phyloP scores from a whole-genome alignment of 2,113 vertebrate species.

The Corythornis vintsioides region DNA sequence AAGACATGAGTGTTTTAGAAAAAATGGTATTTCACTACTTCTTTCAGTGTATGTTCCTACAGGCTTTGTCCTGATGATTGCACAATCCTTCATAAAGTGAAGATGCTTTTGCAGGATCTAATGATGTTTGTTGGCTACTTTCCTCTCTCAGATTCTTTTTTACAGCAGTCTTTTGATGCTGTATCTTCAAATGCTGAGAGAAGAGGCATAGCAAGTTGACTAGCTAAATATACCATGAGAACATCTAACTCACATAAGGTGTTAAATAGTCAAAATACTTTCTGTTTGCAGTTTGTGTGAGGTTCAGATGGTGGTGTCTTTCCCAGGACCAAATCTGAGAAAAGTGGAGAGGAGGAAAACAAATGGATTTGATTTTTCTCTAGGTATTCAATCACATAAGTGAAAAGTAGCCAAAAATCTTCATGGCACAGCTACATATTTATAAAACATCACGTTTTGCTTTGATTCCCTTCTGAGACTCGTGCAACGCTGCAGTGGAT shows the following conservation, averaged over 20 bases:
- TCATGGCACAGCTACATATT: neutral
- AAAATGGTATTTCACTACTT: constrained; percentile 18
- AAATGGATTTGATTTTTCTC: neutral
- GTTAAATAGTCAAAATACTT: constrained; percentile 7
- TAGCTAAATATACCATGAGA: neutral
- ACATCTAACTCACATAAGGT: neutral
- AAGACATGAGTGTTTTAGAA: neutral
- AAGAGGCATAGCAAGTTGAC: neutral
- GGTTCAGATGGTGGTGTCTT: neutral
- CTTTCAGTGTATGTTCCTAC: constrained; percentile 2
- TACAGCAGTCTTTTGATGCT: neutral
- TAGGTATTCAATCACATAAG: neutral
- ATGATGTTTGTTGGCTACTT: neutral
- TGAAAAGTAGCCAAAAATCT: neutral
- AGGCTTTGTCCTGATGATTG: neutral
- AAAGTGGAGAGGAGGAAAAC: neutral
- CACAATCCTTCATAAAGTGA: neutral
- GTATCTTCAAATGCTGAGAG: neutral
- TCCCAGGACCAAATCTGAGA: neutral
- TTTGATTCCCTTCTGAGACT: neutral
- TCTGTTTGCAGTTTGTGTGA: neutral
- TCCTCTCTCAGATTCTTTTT: neutral
- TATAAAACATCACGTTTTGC: neutral
- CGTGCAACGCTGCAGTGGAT: neutral
- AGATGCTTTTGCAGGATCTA: neutral